Percentiles rank a stretch among this genome's conserved stretches.
These are phyloP conservation scores for Tholera decimalis DNA, from an alignment of 2,888 invertebrate genomes.

Conservation along the genomic window DNA sequence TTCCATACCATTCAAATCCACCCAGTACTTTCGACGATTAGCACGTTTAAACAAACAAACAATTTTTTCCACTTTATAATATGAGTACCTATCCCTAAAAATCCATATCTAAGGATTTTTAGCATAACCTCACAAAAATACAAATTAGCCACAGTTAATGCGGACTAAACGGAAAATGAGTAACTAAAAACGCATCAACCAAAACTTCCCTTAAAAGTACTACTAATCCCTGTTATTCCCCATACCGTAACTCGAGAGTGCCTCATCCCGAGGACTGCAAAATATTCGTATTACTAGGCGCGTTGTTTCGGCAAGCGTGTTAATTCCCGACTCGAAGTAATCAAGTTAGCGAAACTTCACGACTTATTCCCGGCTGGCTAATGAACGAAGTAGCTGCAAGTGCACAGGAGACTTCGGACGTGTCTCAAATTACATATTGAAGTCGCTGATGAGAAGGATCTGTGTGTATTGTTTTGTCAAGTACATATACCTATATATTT, in stretches of 20 bases:
- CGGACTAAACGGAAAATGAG: too few species aligned
- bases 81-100: too few species aligned
- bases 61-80: too few species aligned
- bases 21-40: too few species aligned
- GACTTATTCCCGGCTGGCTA: constrained; percentile 80
- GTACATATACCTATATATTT: not conserved
- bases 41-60: too few species aligned
- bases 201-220: constrained; percentile 4
- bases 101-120: too few species aligned
- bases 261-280: constrained; percentile 40
- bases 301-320: constrained; percentile 64
- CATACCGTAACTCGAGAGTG: constrained; percentile 32
- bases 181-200: constrained; percentile 1
- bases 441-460: constrained; percentile 50
- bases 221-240: constrained; percentile 27
- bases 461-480: constrained; percentile 38
- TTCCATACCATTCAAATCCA: too few species aligned
- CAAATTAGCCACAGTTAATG: not conserved
- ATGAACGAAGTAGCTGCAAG: constrained; percentile 82
- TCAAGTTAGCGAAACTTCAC: constrained; percentile 75
- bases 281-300: constrained; percentile 60
- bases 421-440: constrained; percentile 77
- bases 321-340: constrained; percentile 63
- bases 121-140: not conserved
- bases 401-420: constrained; percentile 71